Evolutionary conservation across 2,888 invertebrate genomes (phyloP).

Genomic region (Lasioglossum leucozonium): DNA sequence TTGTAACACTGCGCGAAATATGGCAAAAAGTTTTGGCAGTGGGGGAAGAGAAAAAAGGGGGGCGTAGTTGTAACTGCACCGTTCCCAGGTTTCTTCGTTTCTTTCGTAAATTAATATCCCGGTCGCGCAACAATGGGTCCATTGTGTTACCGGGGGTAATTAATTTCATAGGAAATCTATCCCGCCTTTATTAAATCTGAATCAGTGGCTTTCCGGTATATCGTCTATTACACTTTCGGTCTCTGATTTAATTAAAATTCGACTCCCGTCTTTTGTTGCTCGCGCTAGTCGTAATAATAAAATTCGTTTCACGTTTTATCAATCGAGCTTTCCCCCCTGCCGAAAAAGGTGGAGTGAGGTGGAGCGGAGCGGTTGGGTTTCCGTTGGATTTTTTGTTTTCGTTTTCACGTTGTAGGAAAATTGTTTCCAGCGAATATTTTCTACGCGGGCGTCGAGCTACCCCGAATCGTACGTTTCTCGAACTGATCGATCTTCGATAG

Average conservation of each 20-base stretch:
- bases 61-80: not conserved
- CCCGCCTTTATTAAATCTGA: slow-evolving; percentile 16
- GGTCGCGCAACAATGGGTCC: not conserved
- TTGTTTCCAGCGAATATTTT: not conserved
- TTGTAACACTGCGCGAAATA: slow-evolving; percentile 1
- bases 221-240: not conserved
- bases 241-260: slow-evolving; percentile 41
- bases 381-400: not conserved
- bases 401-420: not conserved
- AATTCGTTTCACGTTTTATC: not conserved
- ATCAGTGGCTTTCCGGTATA: not conserved
- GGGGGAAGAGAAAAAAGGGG: too few relatives aligned
- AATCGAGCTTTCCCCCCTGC: not conserved
- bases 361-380: too few relatives aligned
- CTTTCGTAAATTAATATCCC: slow-evolving; percentile 14
- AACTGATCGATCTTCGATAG: slow-evolving; percentile 49
- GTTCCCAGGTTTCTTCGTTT: not conserved
- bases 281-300: not conserved
- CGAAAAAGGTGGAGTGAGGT: too few relatives aligned
- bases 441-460: not conserved
- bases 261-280: not conserved
- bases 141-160: slow-evolving; percentile 27
- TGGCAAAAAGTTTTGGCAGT: not conserved
- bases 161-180: slow-evolving; percentile 41
- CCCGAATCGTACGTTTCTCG: slow-evolving; percentile 20